These are phyloP conservation scores for Crotalus helleri DNA, from an alignment of 2,113 vertebrate genomes.

Conservation along the genomic window DNA sequence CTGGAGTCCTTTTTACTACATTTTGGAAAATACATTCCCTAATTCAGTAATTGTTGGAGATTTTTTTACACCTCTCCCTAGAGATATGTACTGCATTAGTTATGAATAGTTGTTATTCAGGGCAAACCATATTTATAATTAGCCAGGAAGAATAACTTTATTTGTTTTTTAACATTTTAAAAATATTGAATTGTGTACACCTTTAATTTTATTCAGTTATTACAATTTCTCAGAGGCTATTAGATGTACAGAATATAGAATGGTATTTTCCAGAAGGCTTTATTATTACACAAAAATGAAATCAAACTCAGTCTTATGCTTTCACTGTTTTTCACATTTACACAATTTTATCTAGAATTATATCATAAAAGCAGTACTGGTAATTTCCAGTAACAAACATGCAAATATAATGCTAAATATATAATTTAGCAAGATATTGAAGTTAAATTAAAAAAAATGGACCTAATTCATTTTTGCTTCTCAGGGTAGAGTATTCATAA, in stretches of 20 bases:
- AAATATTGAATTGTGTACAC: slow-evolving; percentile 39
- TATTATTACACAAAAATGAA: not conserved
- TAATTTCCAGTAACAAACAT: not conserved
- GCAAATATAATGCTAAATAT: not conserved
- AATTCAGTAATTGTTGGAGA: slow-evolving; percentile 26
- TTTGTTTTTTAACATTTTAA: slow-evolving; percentile 47
- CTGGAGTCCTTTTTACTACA: slow-evolving; percentile 31
- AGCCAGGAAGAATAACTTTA: slow-evolving; percentile 23
- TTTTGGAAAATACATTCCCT: slow-evolving; percentile 46
- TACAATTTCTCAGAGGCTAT: slow-evolving; percentile 4
- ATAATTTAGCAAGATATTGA: not conserved
- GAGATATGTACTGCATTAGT: slow-evolving; percentile 23
- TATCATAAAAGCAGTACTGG: not conserved
- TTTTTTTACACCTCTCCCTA: slow-evolving; percentile 3
- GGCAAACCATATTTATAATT: slow-evolving; percentile 28
- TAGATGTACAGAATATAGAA: not conserved
- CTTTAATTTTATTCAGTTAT: slow-evolving; percentile 40
- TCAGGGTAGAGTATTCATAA: not conserved
- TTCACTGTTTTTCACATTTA: not conserved
- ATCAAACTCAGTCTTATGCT: not conserved
- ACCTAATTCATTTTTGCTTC: not conserved
- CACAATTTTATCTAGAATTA: not conserved
- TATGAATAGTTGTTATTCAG: slow-evolving; percentile 23
- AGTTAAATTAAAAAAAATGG: not conserved
- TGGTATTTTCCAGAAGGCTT: not conserved